These are phyloP conservation scores for Sula dactylatra DNA, from an alignment of 2,113 vertebrate species.

Conservation along the genomic window DNA sequence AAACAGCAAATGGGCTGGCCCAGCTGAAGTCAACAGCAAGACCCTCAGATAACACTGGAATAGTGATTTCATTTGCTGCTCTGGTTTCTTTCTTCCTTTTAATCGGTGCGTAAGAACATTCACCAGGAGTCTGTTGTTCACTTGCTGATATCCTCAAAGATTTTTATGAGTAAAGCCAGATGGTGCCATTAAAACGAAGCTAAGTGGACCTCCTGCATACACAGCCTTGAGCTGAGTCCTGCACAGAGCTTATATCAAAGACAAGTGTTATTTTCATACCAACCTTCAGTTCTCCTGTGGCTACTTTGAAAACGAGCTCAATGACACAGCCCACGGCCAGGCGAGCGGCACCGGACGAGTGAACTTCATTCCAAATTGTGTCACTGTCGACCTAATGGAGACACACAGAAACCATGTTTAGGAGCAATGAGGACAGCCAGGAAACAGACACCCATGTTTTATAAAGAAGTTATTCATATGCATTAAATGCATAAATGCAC, in stretches of 20 bases:
- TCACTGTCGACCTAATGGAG: constrained; percentile 90
- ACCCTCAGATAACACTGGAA: not conserved
- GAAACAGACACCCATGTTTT: accelerated
- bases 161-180: constrained; percentile 6
- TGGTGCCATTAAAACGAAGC: not conserved
- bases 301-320: constrained; percentile 96
- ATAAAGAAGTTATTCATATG: not conserved
- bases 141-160: not conserved
- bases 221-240: not conserved
- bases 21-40: not conserved
- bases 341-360: constrained; percentile 91
- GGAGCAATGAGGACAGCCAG: not conserved
- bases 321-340: constrained; percentile 94
- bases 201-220: not conserved
- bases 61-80: not conserved
- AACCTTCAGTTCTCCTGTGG: constrained; percentile 93
- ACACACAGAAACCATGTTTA: not conserved
- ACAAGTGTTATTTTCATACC: not conserved
- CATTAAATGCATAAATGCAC: not conserved
- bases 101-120: not conserved
- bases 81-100: not conserved
- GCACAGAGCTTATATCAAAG: not conserved
- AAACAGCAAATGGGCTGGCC: not conserved
- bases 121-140: not conserved
- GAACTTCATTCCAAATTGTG: constrained; percentile 98